Evolutionary conservation across 2,797 vertebrate species (phyloP), one percentile per base, ranked within the genome.

Genomic region (Poeciliopsis presidionis): DNA sequence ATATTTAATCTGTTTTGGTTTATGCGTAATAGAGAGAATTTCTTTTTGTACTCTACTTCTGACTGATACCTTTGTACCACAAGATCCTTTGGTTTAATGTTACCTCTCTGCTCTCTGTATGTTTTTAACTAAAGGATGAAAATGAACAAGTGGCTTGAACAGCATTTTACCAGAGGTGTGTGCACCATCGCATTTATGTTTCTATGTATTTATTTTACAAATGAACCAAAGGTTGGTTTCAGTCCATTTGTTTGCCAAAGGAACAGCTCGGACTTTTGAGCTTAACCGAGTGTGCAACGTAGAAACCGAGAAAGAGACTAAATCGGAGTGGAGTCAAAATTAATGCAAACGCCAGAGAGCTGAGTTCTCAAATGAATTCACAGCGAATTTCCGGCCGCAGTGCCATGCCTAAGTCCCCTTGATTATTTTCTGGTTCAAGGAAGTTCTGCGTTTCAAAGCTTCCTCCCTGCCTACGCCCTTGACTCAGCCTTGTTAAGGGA

Each of bases 361-460:
- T 77, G 81, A 81, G 84, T 81, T 92, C 88, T 91, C 85, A 90
- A 92, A 92, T 86, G 89, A 90, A 90, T 94, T 94, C 92, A 93
- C 85, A 91, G 90, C 81, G 85, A 94, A 93, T 95, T 94, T 94
- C 93, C 92, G 88, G 92, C 91, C 88, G 0, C 87, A 81, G 90
- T 92, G 91, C 90, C 91, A 90, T 94, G 91, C 86, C 90, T 91
- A 93, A 94, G 91, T 91, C 93, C 85, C 88, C 92, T 84, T 94
- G 94, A 95, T 95, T 94, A 93, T 93, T 93, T 93, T 94, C 92
- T 93, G 90, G 92, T 93, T 94, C 90, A 92, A 87, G 84, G n/a
- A 89, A 86, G 90, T 94, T 89, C 86, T 79, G 82, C 88, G 88
- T 93, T 94, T 93, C 93, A 95, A 94, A 94, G 93, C 82, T 79